Evolutionary conservation across 1,140 invertebrate species (phyloP).

Genomic region (Thaumatotibia leucotreta): DNA sequence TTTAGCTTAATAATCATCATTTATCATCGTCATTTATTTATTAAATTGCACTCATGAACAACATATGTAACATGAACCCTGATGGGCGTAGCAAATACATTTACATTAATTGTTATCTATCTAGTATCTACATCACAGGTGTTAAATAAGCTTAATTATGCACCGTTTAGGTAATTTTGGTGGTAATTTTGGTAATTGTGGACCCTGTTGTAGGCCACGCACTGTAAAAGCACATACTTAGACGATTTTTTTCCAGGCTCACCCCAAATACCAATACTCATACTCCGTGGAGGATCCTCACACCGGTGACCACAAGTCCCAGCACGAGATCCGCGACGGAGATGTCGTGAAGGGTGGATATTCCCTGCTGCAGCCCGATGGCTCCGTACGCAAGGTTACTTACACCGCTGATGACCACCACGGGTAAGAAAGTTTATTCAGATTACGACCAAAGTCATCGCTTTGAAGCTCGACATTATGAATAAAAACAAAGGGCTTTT

Average conservation of each 20-base stretch:
- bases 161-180: no score
- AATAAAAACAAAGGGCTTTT: no score
- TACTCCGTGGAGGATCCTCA: constrained; percentile 72
- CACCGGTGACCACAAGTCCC: constrained; percentile 74
- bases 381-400: constrained; percentile 56
- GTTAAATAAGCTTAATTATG: no score
- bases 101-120: no score
- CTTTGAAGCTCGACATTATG: background rate
- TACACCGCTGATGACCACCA: constrained; percentile 65
- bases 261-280: constrained; percentile 74
- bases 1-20: no score
- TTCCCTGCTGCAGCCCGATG: constrained; percentile 73
- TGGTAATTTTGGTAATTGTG: no score
- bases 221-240: background rate
- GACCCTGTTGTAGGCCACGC: no score
- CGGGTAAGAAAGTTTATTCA: constrained; percentile 36
- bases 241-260: constrained; percentile 44
- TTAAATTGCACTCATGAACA: no score
- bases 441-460: background rate
- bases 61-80: no score
- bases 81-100: no score
- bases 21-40: no score
- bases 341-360: constrained; percentile 80
- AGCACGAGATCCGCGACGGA: constrained; percentile 73
- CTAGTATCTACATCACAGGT: background rate